Evolutionary conservation across 2,797 vertebrate species (phyloP), one percentile per base, ranked within the genome.

Genomic region (Lepus oiostolus): DNA sequence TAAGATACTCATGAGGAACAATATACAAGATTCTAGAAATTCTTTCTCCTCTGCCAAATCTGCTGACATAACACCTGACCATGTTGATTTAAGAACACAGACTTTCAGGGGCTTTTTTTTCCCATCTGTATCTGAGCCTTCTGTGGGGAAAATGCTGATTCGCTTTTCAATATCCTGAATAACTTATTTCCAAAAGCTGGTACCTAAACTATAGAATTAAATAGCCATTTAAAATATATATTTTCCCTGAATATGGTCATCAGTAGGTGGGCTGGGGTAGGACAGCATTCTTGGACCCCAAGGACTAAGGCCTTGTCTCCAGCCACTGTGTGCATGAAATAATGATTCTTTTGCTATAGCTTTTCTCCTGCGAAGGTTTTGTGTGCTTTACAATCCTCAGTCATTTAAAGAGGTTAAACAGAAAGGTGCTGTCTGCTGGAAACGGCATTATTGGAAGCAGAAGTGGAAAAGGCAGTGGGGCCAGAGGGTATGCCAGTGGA

Each of bases 151-250:
- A 77, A 92, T 65, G 24, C n/a, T 88, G 7, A 75, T 87, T 35
- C 21, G 13, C 74, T 87, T 87, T 91, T 72, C 32, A 92, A 22
- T 32, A 80, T 75, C 16, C 32, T 42, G 90, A 80, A 62, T 0
- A 88, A 47, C 42, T 93, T 79, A n/a, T 47, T 82, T 70, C 77
- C 42, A 81, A 96, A 92, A 58, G 16, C 77, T 87, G 38, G 60
- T 77, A 30, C 35, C 21, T 77, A 85, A 77, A 65, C 21, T 24
- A 32, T 4, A 38, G 10, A 58, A 67, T 60, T 72, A 88, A 84
- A 95, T 63, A 81, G 1, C 32, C 17, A 80, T 54, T 70, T 14
- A 26, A 82, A 87, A 94, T 35, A 82, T 32, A 32, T 10, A n/a
- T 75, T 82, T 77, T 17, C 35, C 38, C 70, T 92, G 38, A 94